These are phyloP conservation scores for Phorcus lineatus DNA, from an alignment of 2,888 invertebrate species.

Conservation along the genomic window DNA sequence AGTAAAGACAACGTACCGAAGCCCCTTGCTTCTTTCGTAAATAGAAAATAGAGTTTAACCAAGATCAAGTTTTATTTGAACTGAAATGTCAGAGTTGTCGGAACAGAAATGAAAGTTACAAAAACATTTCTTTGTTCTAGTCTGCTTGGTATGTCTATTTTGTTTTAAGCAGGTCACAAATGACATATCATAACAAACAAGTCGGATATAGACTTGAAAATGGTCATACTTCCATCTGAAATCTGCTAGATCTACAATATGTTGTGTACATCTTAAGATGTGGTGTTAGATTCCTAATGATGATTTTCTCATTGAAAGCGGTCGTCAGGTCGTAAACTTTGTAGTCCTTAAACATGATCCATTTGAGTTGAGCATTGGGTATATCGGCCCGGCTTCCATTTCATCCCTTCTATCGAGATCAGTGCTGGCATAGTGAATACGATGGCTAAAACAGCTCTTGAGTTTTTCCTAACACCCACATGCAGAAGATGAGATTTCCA, in stretches of 20 bases:
- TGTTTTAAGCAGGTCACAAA: conserved; percentile 11
- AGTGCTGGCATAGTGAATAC: not conserved
- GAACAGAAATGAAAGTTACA: too few species aligned
- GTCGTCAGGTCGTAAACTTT: conserved; percentile 16
- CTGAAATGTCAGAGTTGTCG: too few species aligned
- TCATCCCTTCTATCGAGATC: not conserved
- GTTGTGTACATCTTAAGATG: not conserved
- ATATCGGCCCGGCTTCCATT: conserved; percentile 4
- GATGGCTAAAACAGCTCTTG: conserved; percentile 4
- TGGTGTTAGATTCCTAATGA: not conserved
- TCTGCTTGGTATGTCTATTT: not conserved
- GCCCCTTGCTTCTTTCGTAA: too few species aligned
- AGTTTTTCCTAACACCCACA: not conserved
- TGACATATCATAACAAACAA: conserved; percentile 8
- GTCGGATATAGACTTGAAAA: not conserved
- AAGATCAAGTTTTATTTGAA: too few species aligned
- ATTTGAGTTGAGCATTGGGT: conserved; percentile 4
- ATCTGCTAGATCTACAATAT: too few species aligned
- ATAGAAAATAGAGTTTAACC: too few species aligned
- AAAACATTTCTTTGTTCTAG: not conserved
- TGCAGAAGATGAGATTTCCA: not conserved
- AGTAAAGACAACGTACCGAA: too few species aligned
- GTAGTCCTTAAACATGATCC: conserved; percentile 2
- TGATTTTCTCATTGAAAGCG: conserved; percentile 16
- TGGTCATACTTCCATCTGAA: not conserved